Base-by-base conservation (phyloP, 2,113 vertebrate genomes). In the Rhizomys pruinosus region DNA sequence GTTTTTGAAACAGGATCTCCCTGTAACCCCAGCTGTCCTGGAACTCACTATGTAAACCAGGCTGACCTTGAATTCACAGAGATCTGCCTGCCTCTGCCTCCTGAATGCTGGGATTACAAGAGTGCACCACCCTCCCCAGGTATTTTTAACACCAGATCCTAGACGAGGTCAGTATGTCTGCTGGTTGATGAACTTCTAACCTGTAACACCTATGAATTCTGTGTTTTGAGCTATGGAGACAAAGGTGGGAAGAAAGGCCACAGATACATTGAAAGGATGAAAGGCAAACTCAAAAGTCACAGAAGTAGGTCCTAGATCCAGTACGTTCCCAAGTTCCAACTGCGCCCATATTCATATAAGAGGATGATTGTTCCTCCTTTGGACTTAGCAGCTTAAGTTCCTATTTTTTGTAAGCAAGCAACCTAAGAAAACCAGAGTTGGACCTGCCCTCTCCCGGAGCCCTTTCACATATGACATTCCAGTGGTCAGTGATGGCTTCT, bases 391-490 rank as follows among this genome's bases (percentile, higher is more conserved):
- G 9, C 32, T 84, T 74, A 59, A 23, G 29, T 73, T 86, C 92
- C 84, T 91, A 25, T 78, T 91, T 77, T 81, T 68, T 90, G 6
- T 76, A 80, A 90, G 68, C 42, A 71, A 86, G 64, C 69, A 57
- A 69, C 55, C 69, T 89, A 82, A 85, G 47, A 77, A 68, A 47
- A 71, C n/a, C 47, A 79, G 57, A 86, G 32, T 52, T 77, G 69
- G 69, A 22, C 52, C 52, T n/a, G 7, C 55, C 39, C 44, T 85
- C 44, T 91, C 52, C 82, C 52, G 68, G 63, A 87, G 37, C 32
- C 68, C 17, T 88, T 93, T 93, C 66, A 79, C 47, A 79, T 78
- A 72, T 68, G 44, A 82, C 23, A 81, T 93, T 63, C 63, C 89
- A 94, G 71, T 52, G 69, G 22, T 17, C 44, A n/a, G 8, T 74